Base-by-base conservation (phyloP, 2,888 invertebrate species). In the Bombylius major region DNA sequence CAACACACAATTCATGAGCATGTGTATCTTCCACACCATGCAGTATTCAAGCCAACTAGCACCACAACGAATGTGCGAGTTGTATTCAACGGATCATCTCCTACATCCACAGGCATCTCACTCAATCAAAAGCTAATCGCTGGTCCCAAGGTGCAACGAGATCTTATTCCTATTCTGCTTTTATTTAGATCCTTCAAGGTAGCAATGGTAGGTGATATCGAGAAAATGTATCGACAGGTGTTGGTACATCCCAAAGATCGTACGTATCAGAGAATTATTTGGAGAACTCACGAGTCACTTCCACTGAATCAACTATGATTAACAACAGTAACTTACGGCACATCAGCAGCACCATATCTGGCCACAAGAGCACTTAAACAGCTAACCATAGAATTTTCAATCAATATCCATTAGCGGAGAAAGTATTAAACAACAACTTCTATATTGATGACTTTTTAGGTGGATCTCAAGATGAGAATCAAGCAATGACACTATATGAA, bases 161-260 rank as follows among this genome's bases (percentile, higher is more conserved):
- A 57, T 47, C n/a, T 51, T 5, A 4, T 50, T 5, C 39, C 39
- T 1, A 54, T 57, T 31, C 13, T 54, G 1, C 4, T 57, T 1
- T 12, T 13, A 1, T 54, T 54, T 44, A 42, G 54, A 7, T 14
- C 51, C 11, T 51, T 51, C 31, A 45, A 34, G 34, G 23, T 53
- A 14, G 63, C 62, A 2, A 51, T 66, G 5, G 55, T 55, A 5
- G 64, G 62, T 2, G 67, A 67, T 49, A 61, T 69, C 8, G 56
- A 56, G 4, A 60, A 65, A 51, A 66, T 67, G 61, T 67, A 63
- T 52, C 59, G 62, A 0, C 63, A 65, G 54, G 61, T 68, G 5
- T 5, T 48, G 5, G 53, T 66, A 3, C 23, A 56, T 55, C 72
- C 73, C 63, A 46, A 63, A 61, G 54, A 61, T 50, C 50, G 54